phyloP scores from a whole-genome alignment of 2,113 vertebrate species.

The Hippocampus mohnikei region DNA sequence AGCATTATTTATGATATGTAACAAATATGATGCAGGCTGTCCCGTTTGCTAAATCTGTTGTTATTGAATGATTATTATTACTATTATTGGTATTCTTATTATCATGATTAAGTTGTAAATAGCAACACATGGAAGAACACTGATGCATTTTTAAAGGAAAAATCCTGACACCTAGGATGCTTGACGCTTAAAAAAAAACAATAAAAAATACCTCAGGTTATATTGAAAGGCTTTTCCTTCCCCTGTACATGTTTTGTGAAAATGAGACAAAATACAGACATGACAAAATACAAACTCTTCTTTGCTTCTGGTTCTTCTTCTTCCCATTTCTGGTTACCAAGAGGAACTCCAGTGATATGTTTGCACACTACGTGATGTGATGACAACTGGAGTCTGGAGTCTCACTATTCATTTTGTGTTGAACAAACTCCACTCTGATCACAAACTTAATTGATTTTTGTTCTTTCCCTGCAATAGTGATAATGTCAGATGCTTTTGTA shows the following conservation, averaged over 20 bases:
- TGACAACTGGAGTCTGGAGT: slow-evolving; percentile 20
- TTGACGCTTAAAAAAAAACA: slow-evolving; percentile 69
- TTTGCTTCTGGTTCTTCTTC: slow-evolving; percentile 44
- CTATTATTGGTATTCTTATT: slow-evolving; percentile 40
- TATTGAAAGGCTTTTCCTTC: slow-evolving; percentile 80
- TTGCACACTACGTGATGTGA: slow-evolving; percentile 13
- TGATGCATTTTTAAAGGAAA: slow-evolving; percentile 74
- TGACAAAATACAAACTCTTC: slow-evolving; percentile 69
- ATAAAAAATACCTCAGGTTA: slow-evolving; percentile 78
- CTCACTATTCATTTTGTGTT: slow-evolving; percentile 52
- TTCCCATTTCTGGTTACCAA: neutral
- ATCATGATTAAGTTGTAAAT: slow-evolving; percentile 67
- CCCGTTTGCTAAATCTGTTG: slow-evolving; percentile 72
- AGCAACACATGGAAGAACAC: slow-evolving; percentile 73
- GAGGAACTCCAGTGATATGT: slow-evolving; percentile 29
- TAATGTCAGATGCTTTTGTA: slow-evolving; percentile 10
- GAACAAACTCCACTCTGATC: slow-evolving; percentile 44
- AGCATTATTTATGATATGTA: slow-evolving; percentile 77
- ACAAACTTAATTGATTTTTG: slow-evolving; percentile 47
- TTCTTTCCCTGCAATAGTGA: slow-evolving; percentile 5
- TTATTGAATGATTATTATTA: slow-evolving; percentile 63
- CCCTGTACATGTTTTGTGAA: slow-evolving; percentile 82
- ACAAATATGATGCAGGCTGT: slow-evolving; percentile 78
- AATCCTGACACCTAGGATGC: slow-evolving; percentile 81
- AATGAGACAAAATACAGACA: slow-evolving; percentile 80